phyloP scores from a whole-genome alignment of 2,113 vertebrate species.

The Oreochromis tanganicae region DNA sequence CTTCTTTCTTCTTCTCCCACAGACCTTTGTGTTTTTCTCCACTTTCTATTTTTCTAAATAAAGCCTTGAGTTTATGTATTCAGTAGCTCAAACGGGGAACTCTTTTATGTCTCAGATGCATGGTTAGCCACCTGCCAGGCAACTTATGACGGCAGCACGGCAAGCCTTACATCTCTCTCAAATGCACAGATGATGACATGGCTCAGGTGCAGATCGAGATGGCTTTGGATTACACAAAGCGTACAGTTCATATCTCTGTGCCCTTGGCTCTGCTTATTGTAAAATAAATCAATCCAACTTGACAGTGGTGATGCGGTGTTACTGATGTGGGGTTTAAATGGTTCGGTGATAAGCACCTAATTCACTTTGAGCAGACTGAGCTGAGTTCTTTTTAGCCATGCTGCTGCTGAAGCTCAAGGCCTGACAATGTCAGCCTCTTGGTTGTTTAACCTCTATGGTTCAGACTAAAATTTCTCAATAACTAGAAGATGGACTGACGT shows the following conservation, averaged over 20 bases:
- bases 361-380: neutral
- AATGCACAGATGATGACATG: conserved; percentile 30
- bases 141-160: conserved; percentile 7
- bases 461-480: neutral
- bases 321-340: neutral
- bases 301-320: neutral
- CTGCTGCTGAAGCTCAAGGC: neutral
- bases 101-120: conserved; percentile 41
- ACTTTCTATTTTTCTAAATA: neutral
- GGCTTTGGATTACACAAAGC: neutral
- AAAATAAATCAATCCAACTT: neutral
- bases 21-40: neutral
- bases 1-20: neutral
- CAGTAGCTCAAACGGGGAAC: conserved; percentile 25
- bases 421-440: neutral
- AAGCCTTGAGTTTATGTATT: conserved; percentile 22
- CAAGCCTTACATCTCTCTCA: conserved; percentile 23
- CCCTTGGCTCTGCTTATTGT: neutral
- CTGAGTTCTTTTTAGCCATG: neutral
- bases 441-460: neutral
- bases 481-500: neutral
- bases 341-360: neutral
- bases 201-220: conserved; percentile 1
- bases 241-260: neutral
- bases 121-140: conserved; percentile 38